These are phyloP conservation scores for Amphiprion ocellaris DNA, from an alignment of 2,113 vertebrate species.

Conservation along the genomic window DNA sequence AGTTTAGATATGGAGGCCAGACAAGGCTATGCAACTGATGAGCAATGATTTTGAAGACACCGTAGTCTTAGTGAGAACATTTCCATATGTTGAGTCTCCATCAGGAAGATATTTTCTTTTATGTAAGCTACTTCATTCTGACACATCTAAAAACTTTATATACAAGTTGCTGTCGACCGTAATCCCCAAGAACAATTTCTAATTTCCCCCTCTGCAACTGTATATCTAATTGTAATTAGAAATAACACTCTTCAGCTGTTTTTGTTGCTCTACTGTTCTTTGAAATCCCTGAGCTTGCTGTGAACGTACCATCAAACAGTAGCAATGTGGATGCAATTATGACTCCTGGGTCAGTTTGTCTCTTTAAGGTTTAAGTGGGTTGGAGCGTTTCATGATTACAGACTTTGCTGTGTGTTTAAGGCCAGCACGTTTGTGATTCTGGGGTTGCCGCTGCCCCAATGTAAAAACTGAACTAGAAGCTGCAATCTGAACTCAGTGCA, in stretches of 20 bases:
- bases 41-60: not conserved
- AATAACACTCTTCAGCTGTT: conserved; percentile 35
- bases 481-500: conserved; percentile 68
- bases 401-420: conserved; percentile 77
- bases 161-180: not conserved
- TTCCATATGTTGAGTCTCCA: not conserved
- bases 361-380: conserved; percentile 80
- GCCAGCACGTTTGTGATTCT: conserved; percentile 77
- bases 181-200: not conserved
- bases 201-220: not conserved
- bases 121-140: not conserved
- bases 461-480: conserved; percentile 64
- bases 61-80: not conserved
- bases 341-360: conserved; percentile 74
- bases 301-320: conserved; percentile 71
- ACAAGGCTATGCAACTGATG: not conserved
- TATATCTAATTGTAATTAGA: conserved; percentile 7
- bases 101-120: not conserved
- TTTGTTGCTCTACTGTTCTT: conserved; percentile 42
- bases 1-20: conserved; percentile 11
- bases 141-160: not conserved
- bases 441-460: conserved; percentile 69
- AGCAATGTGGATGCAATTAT: conserved; percentile 82
- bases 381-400: conserved; percentile 78
- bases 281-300: conserved; percentile 57